Evolutionary conservation across 2,888 invertebrate species (phyloP).

Genomic region (Drosophila eohydei): DNA sequence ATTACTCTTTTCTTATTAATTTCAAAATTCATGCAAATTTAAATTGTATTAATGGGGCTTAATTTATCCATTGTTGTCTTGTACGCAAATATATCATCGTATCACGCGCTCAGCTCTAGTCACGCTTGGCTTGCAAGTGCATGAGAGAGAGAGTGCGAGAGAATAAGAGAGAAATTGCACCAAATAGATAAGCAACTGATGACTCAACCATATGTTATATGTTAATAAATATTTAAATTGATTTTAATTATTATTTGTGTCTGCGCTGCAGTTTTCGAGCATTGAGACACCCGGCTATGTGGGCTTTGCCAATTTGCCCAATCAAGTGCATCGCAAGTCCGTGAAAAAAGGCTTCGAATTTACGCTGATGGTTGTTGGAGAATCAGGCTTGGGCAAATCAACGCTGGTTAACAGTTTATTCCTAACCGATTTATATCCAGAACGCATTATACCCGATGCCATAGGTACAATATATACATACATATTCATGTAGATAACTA

Average conservation of each 20-base stretch:
- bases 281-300: slow-evolving; percentile 94
- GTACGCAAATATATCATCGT: neutral
- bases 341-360: slow-evolving; percentile 99
- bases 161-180: slow-evolving; percentile 1
- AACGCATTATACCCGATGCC: slow-evolving; percentile 94
- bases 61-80: neutral
- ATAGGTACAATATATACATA: slow-evolving; percentile 87
- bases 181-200: slow-evolving; percentile 15
- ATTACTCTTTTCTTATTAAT: neutral
- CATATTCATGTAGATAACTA: neutral
- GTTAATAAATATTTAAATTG: slow-evolving; percentile 34
- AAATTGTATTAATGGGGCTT: neutral
- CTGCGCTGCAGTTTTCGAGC: slow-evolving; percentile 89
- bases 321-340: slow-evolving; percentile 98
- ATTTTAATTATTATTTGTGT: slow-evolving; percentile 15
- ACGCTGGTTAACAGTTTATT: slow-evolving; percentile 98
- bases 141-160: neutral
- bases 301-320: slow-evolving; percentile 93
- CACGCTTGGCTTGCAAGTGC: slow-evolving; percentile 9
- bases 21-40: neutral
- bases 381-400: slow-evolving; percentile 96
- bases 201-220: slow-evolving; percentile 12
- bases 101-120: slow-evolving; percentile 8
- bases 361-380: slow-evolving; percentile 98
- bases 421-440: slow-evolving; percentile 97